Conservation (phyloP, 2,113 vertebrate genomes). For the Bubalus kerabau region DNA sequence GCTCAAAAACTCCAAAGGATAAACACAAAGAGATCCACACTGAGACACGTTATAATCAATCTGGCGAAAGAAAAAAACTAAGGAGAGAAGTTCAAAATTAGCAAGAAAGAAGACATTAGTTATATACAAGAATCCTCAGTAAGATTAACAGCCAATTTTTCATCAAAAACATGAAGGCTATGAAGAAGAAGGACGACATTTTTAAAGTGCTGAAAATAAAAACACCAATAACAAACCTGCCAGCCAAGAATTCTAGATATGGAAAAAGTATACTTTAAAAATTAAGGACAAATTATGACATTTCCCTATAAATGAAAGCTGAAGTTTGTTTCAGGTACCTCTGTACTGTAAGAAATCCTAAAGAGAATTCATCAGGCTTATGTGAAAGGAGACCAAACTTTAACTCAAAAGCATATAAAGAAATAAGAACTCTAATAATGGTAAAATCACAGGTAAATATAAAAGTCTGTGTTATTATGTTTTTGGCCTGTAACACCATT, state of each 20-base stretch:
- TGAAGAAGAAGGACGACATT: not conserved
- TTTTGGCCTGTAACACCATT: not conserved
- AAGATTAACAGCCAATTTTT: not conserved
- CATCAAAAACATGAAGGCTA: not conserved
- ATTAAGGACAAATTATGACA: not conserved
- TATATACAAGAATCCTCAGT: not conserved
- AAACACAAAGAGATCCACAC: not conserved
- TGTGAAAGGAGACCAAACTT: not conserved
- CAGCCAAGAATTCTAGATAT: not conserved
- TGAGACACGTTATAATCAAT: not conserved
- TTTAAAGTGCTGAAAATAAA: not conserved
- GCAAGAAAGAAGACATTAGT: not conserved
- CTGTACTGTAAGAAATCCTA: not conserved
- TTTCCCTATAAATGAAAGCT: not conserved
- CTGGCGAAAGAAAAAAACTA: not conserved
- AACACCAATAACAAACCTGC: not conserved
- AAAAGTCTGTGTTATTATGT: not conserved
- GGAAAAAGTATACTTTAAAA: not conserved
- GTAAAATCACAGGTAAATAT: not conserved
- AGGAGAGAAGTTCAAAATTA: not conserved
- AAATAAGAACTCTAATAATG: not conserved
- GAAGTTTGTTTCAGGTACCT: not conserved
- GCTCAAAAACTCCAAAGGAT: not conserved
- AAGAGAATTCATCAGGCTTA: not conserved
- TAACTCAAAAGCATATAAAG: not conserved